A percentile compares a stretch with the other conserved stretches of the same genome.
phyloP scores from a whole-genome alignment of 2,797 vertebrate genomes.

The Myotis findleyi region DNA sequence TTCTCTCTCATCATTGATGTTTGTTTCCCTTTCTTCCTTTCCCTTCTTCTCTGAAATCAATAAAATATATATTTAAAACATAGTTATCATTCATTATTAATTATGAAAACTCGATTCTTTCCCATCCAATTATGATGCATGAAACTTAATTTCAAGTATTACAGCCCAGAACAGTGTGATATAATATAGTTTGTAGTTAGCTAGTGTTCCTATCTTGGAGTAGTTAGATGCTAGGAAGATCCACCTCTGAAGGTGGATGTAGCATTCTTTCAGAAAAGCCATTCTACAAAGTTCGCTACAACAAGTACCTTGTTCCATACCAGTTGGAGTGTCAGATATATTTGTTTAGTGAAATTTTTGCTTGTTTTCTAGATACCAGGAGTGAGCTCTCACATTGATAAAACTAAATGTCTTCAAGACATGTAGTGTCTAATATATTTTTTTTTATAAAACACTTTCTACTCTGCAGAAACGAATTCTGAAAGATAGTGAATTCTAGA shows the following conservation, averaged over 20 bases:
- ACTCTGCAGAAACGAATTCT: background rate
- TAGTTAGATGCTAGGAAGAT: background rate
- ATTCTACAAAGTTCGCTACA: background rate
- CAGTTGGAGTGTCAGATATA: background rate
- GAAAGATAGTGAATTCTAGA: background rate
- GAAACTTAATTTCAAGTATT: background rate
- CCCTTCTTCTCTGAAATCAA: no score
- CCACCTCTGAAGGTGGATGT: background rate
- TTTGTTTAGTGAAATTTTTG: slow-evolving; percentile 16
- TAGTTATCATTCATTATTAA: background rate
- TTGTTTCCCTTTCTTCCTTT: no score
- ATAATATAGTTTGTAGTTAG: background rate
- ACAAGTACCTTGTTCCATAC: background rate
- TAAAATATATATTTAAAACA: background rate
- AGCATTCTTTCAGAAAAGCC: background rate
- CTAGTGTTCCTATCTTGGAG: background rate
- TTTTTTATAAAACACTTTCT: background rate
- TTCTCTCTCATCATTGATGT: no score
- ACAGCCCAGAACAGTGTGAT: background rate
- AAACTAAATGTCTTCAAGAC: background rate
- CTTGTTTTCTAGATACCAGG: background rate
- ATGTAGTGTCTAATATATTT: background rate
- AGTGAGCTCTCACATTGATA: background rate
- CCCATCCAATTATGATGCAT: background rate
- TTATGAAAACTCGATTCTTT: background rate